Conservation (phyloP, 2,888 invertebrate species). For the Oxycera nigricornis region DNA sequence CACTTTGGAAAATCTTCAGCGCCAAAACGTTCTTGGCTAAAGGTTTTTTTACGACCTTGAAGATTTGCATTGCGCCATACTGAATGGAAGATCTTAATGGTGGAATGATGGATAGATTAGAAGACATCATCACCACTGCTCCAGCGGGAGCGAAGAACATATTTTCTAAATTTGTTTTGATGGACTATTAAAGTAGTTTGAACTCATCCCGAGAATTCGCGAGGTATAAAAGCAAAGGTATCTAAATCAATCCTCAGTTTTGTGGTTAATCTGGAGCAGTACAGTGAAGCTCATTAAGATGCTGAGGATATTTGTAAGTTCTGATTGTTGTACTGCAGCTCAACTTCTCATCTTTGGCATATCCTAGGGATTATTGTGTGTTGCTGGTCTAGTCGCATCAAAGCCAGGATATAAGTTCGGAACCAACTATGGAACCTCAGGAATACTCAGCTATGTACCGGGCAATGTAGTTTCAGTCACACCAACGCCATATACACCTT, state of each 20-base stretch:
- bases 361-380: background rate
- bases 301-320: slow-evolving; percentile 24
- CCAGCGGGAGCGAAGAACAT: background rate
- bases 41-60: slow-evolving; percentile 28
- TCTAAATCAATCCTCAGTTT: slow-evolving; percentile 11
- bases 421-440: background rate
- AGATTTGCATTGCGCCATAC: slow-evolving; percentile 7
- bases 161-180: slow-evolving; percentile 15
- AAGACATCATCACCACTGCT: background rate
- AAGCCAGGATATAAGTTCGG: slow-evolving; percentile 10
- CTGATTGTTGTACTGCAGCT: background rate
- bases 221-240: slow-evolving; percentile 17
- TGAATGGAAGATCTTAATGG: too few species aligned
- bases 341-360: background rate
- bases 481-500: background rate
- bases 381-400: background rate
- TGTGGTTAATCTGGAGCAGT: background rate
- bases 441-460: background rate
- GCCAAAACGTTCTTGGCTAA: background rate
- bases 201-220: background rate
- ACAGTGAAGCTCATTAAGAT: background rate
- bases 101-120: background rate
- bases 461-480: background rate
- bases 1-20: background rate
- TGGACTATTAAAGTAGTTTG: background rate